A percentile compares a stretch with the other conserved stretches of the same genome.
Conservation (phyloP, 2,113 vertebrate species). For the Chrysochloris asiatica region DNA sequence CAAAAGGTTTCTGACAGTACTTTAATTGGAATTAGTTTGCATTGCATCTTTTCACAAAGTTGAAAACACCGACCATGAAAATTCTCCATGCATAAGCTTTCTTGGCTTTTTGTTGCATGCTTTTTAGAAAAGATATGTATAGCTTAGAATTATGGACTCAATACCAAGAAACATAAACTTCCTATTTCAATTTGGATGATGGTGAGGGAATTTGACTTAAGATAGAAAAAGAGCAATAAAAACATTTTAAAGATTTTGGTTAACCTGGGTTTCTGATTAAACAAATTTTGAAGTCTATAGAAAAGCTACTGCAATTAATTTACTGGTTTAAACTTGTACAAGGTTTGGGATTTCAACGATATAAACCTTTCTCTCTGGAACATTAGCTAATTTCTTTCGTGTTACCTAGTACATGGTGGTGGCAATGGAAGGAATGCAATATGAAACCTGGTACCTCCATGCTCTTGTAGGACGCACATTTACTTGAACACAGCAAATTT, state of each 20-base stretch:
- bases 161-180: not conserved
- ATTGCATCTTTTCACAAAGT: slow-evolving; percentile 7
- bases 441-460: not conserved
- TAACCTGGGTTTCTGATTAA: slow-evolving; percentile 28
- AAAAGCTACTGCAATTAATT: slow-evolving; percentile 24
- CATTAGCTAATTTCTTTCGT: slow-evolving; percentile 32
- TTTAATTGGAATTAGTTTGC: slow-evolving; percentile 50
- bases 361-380: slow-evolving; percentile 20
- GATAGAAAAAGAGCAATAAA: slow-evolving; percentile 27
- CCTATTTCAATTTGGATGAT: slow-evolving; percentile 28
- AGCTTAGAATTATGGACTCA: slow-evolving; percentile 10
- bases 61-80: slow-evolving; percentile 47
- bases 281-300: slow-evolving; percentile 22
- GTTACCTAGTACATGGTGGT: not conserved
- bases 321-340: not conserved
- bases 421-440: not conserved
- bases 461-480: slow-evolving; percentile 39
- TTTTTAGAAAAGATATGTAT: slow-evolving; percentile 25
- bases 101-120: not conserved
- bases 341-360: slow-evolving; percentile 36
- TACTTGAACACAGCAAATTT: slow-evolving; percentile 22
- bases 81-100: slow-evolving; percentile 14
- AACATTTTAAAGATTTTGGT: slow-evolving; percentile 1
- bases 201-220: slow-evolving; percentile 24
- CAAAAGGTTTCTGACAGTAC: slow-evolving; percentile 46